Evolutionary conservation across 2,113 vertebrate genomes (phyloP).

Genomic region (Stegostoma tigrinum): DNA sequence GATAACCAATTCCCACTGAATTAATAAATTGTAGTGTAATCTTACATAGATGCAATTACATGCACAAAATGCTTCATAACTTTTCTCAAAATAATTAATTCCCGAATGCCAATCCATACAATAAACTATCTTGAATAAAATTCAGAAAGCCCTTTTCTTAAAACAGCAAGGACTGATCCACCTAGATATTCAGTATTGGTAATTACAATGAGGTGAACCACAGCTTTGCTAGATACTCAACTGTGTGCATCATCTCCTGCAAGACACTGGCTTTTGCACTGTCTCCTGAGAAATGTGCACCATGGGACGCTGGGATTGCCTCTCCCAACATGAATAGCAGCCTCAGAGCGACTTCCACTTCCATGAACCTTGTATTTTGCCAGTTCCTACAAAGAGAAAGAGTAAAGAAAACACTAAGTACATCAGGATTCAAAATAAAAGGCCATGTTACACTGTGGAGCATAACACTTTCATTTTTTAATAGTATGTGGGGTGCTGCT

Average conservation of each 20-base stretch:
- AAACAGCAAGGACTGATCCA: neutral
- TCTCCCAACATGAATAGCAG: slow-evolving; percentile 95
- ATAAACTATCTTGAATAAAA: neutral
- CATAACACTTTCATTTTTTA: neutral
- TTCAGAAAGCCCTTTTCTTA: neutral
- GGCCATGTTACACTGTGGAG: neutral
- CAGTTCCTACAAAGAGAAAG: slow-evolving; percentile 64
- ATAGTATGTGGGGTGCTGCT: no score
- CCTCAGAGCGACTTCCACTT: slow-evolving; percentile 89
- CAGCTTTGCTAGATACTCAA: slow-evolving; percentile 44
- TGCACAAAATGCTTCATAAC: neutral
- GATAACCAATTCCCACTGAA: neutral
- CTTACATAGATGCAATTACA: neutral
- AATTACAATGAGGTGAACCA: neutral
- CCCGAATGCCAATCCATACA: neutral
- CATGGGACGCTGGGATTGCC: slow-evolving; percentile 87
- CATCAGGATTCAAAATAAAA: neutral
- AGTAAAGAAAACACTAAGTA: neutral
- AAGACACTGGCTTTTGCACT: slow-evolving; percentile 79
- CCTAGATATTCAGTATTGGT: neutral
- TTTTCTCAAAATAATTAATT: neutral
- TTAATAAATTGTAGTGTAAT: neutral
- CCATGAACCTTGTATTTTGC: slow-evolving; percentile 84
- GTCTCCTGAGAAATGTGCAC: slow-evolving; percentile 92
- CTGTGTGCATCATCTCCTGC: slow-evolving; percentile 97